These are phyloP conservation scores for Babyrousa celebensis DNA, from an alignment of 2,797 vertebrate species.

Conservation along the genomic window DNA sequence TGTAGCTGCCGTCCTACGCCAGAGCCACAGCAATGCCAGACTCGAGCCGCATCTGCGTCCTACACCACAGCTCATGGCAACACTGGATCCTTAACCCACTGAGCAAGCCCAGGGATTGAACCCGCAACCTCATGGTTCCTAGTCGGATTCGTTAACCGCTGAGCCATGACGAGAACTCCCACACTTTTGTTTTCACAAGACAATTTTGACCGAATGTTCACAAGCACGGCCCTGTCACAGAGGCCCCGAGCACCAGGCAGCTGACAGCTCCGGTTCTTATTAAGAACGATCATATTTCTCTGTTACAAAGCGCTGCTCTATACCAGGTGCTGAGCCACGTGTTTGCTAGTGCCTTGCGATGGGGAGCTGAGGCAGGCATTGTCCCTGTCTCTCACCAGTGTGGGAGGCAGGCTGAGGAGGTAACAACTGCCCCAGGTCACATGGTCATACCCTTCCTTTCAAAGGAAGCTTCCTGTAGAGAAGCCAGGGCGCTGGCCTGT, in stretches of 20 bases:
- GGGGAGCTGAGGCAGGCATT: not conserved
- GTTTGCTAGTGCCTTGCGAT: fast-evolving
- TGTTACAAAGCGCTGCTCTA: not conserved
- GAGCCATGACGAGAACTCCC: too few relatives aligned
- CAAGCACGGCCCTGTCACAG: not conserved
- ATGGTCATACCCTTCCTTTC: not conserved
- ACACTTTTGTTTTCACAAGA: not conserved
- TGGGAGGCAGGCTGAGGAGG: not conserved
- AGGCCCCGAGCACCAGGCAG: not conserved
- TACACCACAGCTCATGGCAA: too few relatives aligned
- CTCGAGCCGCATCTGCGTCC: too few relatives aligned
- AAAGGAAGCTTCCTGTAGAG: not conserved
- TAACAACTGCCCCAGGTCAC: not conserved
- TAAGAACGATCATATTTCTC: not conserved
- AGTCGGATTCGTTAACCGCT: too few relatives aligned
- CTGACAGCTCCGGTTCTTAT: not conserved
- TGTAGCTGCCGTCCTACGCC: too few relatives aligned
- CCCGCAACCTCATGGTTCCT: too few relatives aligned
- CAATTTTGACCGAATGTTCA: not conserved
- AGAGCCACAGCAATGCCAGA: too few relatives aligned
- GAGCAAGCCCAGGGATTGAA: too few relatives aligned
- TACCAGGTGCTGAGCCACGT: not conserved
- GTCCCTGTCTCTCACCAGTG: too few relatives aligned
- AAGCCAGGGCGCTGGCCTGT: not conserved
- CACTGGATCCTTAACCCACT: too few relatives aligned